Conservation (phyloP, 2,797 vertebrate species). For the Hapalemur alaotrensis region DNA sequence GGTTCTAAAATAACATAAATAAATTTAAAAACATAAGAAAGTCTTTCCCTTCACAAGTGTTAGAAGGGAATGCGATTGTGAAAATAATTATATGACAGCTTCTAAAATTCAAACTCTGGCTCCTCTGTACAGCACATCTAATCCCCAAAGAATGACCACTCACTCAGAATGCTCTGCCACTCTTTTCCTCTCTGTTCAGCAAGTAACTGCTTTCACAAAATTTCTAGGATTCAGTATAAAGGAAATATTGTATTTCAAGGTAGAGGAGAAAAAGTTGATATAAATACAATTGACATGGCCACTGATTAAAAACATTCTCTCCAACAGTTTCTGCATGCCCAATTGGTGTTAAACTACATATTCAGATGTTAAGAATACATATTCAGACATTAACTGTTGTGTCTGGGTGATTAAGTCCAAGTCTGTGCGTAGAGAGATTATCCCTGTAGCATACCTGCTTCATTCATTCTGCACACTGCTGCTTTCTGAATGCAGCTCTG, state of each 20-base stretch:
- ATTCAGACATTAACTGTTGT: neutral
- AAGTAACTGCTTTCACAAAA: conserved; percentile 32
- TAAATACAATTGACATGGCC: neutral
- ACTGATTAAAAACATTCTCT: conserved; percentile 24
- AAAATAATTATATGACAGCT: conserved; percentile 9
- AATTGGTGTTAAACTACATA: neutral
- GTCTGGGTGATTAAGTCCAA: neutral
- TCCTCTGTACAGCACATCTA: neutral
- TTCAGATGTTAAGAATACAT: neutral
- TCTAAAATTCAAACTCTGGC: conserved; percentile 13
- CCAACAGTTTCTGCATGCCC: neutral
- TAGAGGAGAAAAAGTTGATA: neutral
- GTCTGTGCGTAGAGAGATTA: neutral
- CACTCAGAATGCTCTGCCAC: neutral
- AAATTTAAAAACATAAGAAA: conserved; percentile 30
- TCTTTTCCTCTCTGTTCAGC: neutral
- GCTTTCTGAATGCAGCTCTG: neutral
- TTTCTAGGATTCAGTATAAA: conserved; percentile 9
- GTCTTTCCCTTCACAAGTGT: neutral
- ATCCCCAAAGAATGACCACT: neutral
- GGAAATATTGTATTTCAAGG: conserved; percentile 5
- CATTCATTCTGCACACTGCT: neutral
- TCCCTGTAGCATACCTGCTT: neutral
- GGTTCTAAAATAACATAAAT: conserved; percentile 21
- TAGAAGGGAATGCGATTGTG: conserved; percentile 10